These are phyloP conservation scores for Nomada fucata DNA, from an alignment of 2,888 invertebrate species.

Conservation along the genomic window DNA sequence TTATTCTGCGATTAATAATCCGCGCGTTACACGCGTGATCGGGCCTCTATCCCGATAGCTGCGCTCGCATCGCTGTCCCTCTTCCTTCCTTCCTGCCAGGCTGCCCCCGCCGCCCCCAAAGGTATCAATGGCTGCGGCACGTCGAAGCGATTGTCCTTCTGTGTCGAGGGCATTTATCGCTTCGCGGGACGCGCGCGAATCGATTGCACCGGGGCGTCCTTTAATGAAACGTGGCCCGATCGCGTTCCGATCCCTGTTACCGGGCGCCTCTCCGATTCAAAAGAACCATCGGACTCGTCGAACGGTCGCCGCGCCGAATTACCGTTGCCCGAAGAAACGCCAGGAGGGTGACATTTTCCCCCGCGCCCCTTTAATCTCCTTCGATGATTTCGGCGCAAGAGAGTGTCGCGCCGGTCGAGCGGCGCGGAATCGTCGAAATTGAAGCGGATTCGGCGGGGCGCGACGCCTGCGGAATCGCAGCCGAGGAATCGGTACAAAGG, in stretches of 20 bases:
- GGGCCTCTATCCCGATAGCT: constrained; percentile 72
- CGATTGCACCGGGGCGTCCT: constrained; percentile 56
- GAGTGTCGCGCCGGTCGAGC: not conserved
- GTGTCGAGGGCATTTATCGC: constrained; percentile 71
- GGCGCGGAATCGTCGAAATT: not conserved
- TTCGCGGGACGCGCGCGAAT: constrained; percentile 61
- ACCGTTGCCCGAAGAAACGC: not conserved
- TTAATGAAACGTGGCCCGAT: constrained; percentile 61
- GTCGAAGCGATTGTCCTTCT: constrained; percentile 70
- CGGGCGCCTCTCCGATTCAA: constrained; percentile 30
- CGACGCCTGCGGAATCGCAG: constrained; percentile 7
- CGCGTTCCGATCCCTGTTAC: constrained; percentile 10
- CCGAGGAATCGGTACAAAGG: constrained; percentile 59
- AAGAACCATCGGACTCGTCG: constrained; percentile 35
- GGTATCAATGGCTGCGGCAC: constrained; percentile 70
- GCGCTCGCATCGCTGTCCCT: constrained; percentile 54
- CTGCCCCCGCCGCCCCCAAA: constrained; percentile 61
- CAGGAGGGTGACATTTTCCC: too few species aligned
- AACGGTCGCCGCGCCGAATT: not conserved
- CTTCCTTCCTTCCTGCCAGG: constrained; percentile 70
- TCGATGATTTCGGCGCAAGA: not conserved
- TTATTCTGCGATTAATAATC: constrained; percentile 83
- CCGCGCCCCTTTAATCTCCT: too few species aligned
- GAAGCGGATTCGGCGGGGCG: not conserved
- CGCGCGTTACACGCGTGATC: constrained; percentile 82